These are phyloP conservation scores for Malacoctenus gilli DNA, from an alignment of 2,797 vertebrate species.

Conservation along the genomic window DNA sequence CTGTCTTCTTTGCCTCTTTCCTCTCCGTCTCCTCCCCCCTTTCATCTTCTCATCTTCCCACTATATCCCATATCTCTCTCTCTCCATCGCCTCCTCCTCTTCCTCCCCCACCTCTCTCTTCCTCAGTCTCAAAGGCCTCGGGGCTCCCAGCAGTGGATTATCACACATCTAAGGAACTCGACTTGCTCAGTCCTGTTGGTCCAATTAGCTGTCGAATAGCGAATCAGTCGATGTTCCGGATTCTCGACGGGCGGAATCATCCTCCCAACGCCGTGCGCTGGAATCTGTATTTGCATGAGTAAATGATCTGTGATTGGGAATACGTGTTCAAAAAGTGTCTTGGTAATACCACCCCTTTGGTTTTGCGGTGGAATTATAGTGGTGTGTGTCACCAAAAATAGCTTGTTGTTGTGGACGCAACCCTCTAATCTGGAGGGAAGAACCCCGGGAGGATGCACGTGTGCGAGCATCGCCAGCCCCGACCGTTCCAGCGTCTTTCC, in stretches of 20 bases:
- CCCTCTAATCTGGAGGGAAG: constrained; percentile 28
- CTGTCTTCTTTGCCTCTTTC: constrained; percentile 43
- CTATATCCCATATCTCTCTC: constrained; percentile 44
- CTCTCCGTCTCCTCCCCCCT: constrained; percentile 37
- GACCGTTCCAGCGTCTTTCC: constrained; percentile 36
- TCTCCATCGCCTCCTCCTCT: constrained; percentile 31
- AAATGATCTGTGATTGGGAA: constrained; percentile 20
- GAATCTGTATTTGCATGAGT: constrained; percentile 19
- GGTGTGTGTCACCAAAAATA: constrained; percentile 46
- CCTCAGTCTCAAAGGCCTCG: constrained; percentile 50
- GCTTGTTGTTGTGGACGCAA: constrained; percentile 35
- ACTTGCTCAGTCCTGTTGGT: constrained; percentile 49
- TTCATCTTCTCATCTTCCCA: constrained; percentile 43
- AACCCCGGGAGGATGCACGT: constrained; percentile 24
- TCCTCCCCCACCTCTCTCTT: constrained; percentile 22
- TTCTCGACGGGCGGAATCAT: constrained; percentile 21
- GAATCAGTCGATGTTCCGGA: constrained; percentile 37
- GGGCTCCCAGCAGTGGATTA: constrained; percentile 66
- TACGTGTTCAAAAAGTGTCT: constrained; percentile 15
- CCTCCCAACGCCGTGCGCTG: not conserved
- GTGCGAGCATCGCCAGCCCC: constrained; percentile 25
- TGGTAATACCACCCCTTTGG: constrained; percentile 21
- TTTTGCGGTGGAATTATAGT: constrained; percentile 38
- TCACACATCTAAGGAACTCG: constrained; percentile 66
- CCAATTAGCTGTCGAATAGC: constrained; percentile 56